Evolutionary conservation across 2,797 vertebrate species (phyloP).

Genomic region (Myiotriccus ornatus): DNA sequence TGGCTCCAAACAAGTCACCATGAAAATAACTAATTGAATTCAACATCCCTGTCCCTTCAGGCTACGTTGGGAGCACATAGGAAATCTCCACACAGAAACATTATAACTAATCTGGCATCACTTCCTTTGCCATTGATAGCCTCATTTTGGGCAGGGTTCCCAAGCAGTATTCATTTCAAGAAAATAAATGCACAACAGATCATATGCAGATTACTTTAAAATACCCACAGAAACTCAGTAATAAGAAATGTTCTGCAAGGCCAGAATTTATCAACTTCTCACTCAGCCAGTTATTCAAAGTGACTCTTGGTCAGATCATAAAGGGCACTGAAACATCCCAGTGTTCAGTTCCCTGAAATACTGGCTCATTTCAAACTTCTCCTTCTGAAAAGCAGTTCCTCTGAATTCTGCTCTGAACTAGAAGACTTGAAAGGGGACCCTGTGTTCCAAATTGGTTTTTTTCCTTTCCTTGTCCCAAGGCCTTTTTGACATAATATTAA

Average conservation of each 20-base stretch:
- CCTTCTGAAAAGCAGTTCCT: slow-evolving; percentile 2
- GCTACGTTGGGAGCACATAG: neutral
- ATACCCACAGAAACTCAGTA: neutral
- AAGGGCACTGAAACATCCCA: neutral
- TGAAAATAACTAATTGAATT: neutral
- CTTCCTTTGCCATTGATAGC: neutral
- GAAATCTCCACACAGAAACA: neutral
- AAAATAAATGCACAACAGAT: neutral
- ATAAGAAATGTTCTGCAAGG: neutral
- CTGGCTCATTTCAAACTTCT: neutral
- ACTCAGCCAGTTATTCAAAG: neutral
- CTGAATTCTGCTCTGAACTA: neutral
- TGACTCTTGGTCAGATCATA: neutral
- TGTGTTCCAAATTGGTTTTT: slow-evolving; percentile 45
- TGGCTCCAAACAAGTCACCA: neutral
- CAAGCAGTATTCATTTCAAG: neutral
- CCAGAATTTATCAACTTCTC: neutral
- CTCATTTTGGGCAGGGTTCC: neutral
- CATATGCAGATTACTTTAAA: neutral
- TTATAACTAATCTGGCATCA: neutral
- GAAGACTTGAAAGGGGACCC: slow-evolving; percentile 19
- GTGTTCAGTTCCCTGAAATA: neutral
- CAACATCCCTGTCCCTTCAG: neutral
- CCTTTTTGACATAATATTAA: slow-evolving; percentile 58
- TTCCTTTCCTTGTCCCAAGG: slow-evolving; percentile 50